Evolutionary conservation across 35 echinoderm and acorn worm species (phyloP), one percentile per base, ranked within the genome.

Genomic region (Acanthaster planci): DNA sequence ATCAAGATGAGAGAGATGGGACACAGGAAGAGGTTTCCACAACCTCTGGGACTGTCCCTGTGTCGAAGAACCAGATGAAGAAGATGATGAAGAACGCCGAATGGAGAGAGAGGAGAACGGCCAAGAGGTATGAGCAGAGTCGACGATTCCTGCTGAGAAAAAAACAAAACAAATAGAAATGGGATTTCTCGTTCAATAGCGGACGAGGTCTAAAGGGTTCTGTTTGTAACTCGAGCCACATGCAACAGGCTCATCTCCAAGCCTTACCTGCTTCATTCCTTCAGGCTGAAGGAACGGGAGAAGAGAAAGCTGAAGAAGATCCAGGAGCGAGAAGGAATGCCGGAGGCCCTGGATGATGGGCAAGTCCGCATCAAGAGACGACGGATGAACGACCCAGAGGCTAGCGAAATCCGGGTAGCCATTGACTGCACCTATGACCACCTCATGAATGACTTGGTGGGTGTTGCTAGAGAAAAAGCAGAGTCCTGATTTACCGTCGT

Each of bases 381-480:
- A 10, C 88, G 81, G 60, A 99, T 99, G 96, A 87, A 80, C 9
- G 82, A 93, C 50, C 80, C 90, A 1, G 95, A 93, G 84, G 95
- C 95, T 5, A 97, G 95, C 22, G 40, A 90, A 38, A 82, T 97
- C 39, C 90, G 84, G 27, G 84, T 97, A 4, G 95, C 56, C 36
- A 90, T 97, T 40, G 95, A 97, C 52, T 97, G 95, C 60, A 60
- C 67, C 35, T 97, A 81, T 87, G 95, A 97, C 75, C 39, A 90
- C 38, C 88, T 97, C 8, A 97, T 97, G 95, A 82, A 78, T 50
- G 87, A 92, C 18, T 40, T 79, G 68, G 94, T 97, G 78, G 85
- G 86, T 57, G 17, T 26, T 29, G 42, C n/a, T n/a, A n/a, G n/a
- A n/a, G n/a, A n/a, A n/a, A n/a, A n/a, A n/a, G n/a, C n/a, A n/a